A percentile compares a stretch with the other conserved stretches of the same genome.
phyloP scores from a whole-genome alignment of 2,888 invertebrate genomes.

The Baccha elongata region DNA sequence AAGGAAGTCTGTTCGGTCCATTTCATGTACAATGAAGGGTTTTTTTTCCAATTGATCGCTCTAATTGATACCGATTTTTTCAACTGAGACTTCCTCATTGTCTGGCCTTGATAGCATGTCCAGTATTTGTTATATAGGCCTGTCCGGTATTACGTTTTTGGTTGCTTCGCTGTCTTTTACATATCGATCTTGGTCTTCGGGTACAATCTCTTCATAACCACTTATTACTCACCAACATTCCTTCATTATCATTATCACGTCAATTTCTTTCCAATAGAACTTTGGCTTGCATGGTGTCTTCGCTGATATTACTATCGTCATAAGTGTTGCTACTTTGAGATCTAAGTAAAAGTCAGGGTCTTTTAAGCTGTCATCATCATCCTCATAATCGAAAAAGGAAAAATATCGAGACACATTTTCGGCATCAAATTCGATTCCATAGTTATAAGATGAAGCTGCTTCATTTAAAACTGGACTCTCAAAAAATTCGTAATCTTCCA shows the following conservation, averaged over 20 bases:
- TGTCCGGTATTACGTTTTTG: too few relatives aligned
- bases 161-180: too few relatives aligned
- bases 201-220: too few relatives aligned
- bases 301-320: neutral
- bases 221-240: too few relatives aligned
- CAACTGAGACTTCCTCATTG: constrained; percentile 22
- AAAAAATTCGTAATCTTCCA: constrained; percentile 8
- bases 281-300: constrained; percentile 1
- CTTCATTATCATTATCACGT: too few relatives aligned
- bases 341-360: constrained; percentile 3
- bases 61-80: constrained; percentile 34
- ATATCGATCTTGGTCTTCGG: too few relatives aligned
- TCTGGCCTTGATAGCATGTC: too few relatives aligned
- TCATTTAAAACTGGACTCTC: constrained; percentile 27
- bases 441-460: constrained; percentile 24
- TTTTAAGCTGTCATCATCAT: constrained; percentile 22
- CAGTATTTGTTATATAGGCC: too few relatives aligned
- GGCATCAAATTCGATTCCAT: constrained; percentile 18
- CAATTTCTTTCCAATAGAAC: neutral
- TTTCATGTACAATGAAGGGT: neutral
- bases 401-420: neutral
- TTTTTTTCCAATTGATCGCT: neutral
- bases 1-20: too few relatives aligned
- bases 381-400: constrained; percentile 3
- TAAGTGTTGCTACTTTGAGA: neutral